phyloP scores from a whole-genome alignment of 1,140 invertebrate genomes.

The Gonatopus flavifemur region DNA sequence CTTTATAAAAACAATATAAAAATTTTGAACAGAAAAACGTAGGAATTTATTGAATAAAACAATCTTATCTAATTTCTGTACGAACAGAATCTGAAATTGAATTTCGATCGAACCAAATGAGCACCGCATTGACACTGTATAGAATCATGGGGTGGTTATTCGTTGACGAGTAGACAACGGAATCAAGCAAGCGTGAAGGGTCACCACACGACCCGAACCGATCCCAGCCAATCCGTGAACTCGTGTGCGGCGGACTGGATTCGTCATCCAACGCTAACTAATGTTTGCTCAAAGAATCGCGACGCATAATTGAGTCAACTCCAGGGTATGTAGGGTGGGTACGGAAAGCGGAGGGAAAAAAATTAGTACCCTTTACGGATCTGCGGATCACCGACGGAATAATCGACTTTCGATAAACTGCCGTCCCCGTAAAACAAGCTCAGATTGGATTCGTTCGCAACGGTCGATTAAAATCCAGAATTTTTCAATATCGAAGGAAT shows the following conservation, averaged over 20 bases:
- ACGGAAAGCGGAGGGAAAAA: conserved; percentile 27
- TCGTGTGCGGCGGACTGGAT: conserved; percentile 16
- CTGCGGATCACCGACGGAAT: conserved; percentile 31
- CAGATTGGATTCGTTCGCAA: too few species aligned
- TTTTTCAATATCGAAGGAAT: too few species aligned
- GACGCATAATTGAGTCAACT: conserved; percentile 52
- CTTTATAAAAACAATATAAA: too few species aligned
- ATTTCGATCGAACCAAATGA: conserved; percentile 44
- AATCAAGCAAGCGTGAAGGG: conserved; percentile 54
- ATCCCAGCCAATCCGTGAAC: conserved; percentile 41
- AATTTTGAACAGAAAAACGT: too few species aligned
- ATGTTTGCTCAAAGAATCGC: conserved; percentile 58
- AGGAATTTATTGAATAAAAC: too few species aligned
- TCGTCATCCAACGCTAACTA: conserved; percentile 50
- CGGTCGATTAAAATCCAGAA: too few species aligned
- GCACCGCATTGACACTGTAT: conserved; percentile 50
- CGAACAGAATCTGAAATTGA: too few species aligned
- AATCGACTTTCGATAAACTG: conserved; percentile 35
- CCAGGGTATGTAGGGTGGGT: conserved; percentile 15
- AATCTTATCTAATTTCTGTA: too few species aligned
- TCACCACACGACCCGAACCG: conserved; percentile 48
- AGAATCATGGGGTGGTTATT: conserved; percentile 35
- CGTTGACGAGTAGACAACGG: conserved; percentile 57
- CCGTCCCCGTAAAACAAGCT: conserved; percentile 3
- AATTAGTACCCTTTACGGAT: conserved; percentile 29